A percentile compares a stretch with the other conserved stretches of the same genome.
Conservation (phyloP, 1,140 invertebrate species). For the Periplaneta americana region DNA sequence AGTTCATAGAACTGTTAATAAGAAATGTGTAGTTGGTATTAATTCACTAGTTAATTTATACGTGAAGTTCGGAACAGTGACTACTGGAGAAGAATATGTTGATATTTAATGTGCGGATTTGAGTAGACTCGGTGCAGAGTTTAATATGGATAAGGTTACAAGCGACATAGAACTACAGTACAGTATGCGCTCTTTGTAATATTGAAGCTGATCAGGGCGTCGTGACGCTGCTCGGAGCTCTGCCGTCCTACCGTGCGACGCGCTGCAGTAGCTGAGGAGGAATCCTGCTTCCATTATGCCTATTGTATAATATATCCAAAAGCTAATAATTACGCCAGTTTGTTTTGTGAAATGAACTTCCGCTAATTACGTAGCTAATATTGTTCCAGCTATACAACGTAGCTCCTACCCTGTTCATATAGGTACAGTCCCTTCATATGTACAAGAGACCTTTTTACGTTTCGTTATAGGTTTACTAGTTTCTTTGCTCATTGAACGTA, state of each 20-base stretch:
- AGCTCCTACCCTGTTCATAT: neutral
- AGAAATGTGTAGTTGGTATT: too few species aligned
- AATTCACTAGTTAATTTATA: too few species aligned
- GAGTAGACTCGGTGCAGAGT: too few species aligned
- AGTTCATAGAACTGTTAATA: too few species aligned
- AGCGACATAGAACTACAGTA: too few species aligned
- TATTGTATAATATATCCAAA: neutral
- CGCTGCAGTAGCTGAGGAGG: neutral
- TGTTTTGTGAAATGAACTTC: neutral
- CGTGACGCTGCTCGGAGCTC: neutral
- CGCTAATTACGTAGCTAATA: neutral
- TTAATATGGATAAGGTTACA: too few species aligned
- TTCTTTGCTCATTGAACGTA: too few species aligned
- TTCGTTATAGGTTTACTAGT: too few species aligned
- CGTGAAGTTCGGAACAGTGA: too few species aligned
- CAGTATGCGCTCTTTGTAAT: neutral
- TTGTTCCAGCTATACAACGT: neutral
- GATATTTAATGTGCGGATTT: too few species aligned
- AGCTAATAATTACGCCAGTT: neutral
- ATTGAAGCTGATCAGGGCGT: neutral
- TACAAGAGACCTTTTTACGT: neutral
- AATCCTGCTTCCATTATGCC: neutral
- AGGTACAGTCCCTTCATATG: neutral
- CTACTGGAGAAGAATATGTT: too few species aligned
- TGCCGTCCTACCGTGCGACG: neutral